phyloP scores from a whole-genome alignment of 2,888 invertebrate genomes.

The Cybosia mesomella region DNA sequence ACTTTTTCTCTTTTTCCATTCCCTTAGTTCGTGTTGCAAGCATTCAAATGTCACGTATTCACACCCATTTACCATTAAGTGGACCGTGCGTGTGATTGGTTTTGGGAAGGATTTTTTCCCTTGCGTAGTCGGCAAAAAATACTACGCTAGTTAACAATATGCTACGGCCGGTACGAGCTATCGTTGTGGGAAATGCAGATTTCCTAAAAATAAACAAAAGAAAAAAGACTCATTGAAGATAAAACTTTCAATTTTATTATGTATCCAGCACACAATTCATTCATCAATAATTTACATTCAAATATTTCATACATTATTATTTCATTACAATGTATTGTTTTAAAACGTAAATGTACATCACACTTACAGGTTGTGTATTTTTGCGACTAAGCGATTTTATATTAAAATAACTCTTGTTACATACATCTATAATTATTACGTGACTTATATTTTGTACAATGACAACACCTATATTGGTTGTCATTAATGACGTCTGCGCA shows the following conservation, averaged over 20 bases:
- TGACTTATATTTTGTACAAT: not conserved
- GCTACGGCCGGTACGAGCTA: no score
- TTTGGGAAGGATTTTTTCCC: no score
- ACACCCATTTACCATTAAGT: no score
- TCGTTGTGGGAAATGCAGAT: not conserved
- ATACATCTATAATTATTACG: not conserved
- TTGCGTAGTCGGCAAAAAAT: no score
- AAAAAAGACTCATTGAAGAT: constrained; percentile 27
- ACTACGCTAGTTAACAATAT: no score
- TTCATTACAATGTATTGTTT: constrained; percentile 22
- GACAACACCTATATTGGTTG: not conserved
- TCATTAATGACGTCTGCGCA: not conserved
- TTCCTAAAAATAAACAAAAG: not conserved
- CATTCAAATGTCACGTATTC: no score
- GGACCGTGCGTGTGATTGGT: no score
- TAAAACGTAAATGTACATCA: constrained; percentile 23
- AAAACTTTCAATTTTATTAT: constrained; percentile 52
- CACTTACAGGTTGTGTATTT: constrained; percentile 16
- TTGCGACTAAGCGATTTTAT: constrained; percentile 18
- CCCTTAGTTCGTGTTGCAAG: no score
- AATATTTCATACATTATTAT: constrained; percentile 24
- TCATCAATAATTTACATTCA: constrained; percentile 46
- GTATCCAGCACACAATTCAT: constrained; percentile 61
- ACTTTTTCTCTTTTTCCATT: no score
- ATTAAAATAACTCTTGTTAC: constrained; percentile 5